Evolutionary conservation across 1,140 invertebrate species (phyloP), one percentile per base, ranked within the genome.

Genomic region (Rhyacophila brunnea): DNA sequence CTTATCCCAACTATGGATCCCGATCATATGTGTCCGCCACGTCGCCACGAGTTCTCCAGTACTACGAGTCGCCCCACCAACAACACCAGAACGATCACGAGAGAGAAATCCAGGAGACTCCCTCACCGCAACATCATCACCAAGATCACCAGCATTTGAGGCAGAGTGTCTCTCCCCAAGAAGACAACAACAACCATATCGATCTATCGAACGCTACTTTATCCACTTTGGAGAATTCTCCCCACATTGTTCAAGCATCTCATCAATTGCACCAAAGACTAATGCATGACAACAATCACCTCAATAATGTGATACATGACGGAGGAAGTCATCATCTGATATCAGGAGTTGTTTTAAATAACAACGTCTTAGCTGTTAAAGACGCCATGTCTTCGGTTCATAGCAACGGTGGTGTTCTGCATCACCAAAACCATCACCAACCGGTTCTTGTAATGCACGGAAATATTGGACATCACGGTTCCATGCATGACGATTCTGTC

Each of bases 391-490:
- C 11, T 11, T 23, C 9, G 10, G 51, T 42, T 17, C 50, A 64
- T 40, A 59, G 50, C 20, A 54, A 63, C 28, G 49, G 46, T 10
- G 17, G 32, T 17, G 47, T 34, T 7, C 17, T 60, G 19, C 40
- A 57, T 35, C 62, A 64, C 45, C 40, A 57, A 17, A 57, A 64
- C 45, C 50, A 52, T 5, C 47, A 50, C 9, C 58, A 61, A 10
- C 53, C 34, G n/a, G 58, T 65, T 13, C 40, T 65, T 19, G 58
- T 61, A 19, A 61, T 65, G 63, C 57, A 58, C 46, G 51, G 47
- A 20, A 52, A 47, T n/a, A 5, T 11, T n/a, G 23, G 28, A 2
- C 57, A 59, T n/a, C 52, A 64, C 18, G 28, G 43, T 2, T 53
- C 60, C 38, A 6, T 54, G 20, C 51, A 54, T 17, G 58, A 60